Conservation (phyloP, 2,113 vertebrate species). For the Murina feae region DNA sequence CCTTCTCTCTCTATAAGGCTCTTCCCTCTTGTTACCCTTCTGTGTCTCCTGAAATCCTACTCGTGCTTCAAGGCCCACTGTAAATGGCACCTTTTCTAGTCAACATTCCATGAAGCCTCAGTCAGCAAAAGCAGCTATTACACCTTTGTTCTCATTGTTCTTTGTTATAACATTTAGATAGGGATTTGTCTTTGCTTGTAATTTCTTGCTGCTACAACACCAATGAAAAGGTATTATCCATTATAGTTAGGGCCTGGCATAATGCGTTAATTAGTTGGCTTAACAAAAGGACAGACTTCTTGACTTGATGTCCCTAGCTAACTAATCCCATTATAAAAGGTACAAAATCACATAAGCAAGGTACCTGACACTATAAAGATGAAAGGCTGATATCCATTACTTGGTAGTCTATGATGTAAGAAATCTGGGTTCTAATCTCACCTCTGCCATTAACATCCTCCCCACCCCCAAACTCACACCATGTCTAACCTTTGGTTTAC, state of each 20-base stretch:
- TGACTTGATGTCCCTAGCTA: background rate
- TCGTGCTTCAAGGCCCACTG: background rate
- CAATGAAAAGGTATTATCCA: background rate
- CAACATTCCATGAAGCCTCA: background rate
- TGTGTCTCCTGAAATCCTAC: background rate
- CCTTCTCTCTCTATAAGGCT: background rate
- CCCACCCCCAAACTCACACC: background rate
- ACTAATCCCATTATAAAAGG: background rate
- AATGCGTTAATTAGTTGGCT: background rate
- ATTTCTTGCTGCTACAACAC: background rate
- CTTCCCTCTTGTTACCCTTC: background rate
- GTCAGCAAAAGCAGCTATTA: background rate
- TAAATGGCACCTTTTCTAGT: background rate
- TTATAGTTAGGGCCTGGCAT: background rate
- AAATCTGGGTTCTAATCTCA: background rate
- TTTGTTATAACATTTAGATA: background rate
- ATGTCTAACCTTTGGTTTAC: background rate
- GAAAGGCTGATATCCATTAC: background rate
- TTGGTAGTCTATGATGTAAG: background rate
- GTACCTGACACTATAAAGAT: background rate
- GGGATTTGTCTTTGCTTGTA: background rate
- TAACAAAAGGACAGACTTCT: conserved; percentile 4
- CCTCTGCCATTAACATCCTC: background rate
- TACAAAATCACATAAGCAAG: background rate
- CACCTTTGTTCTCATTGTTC: background rate